Base-by-base conservation (phyloP, 2,888 invertebrate genomes). In the Urechis unicinctus region DNA sequence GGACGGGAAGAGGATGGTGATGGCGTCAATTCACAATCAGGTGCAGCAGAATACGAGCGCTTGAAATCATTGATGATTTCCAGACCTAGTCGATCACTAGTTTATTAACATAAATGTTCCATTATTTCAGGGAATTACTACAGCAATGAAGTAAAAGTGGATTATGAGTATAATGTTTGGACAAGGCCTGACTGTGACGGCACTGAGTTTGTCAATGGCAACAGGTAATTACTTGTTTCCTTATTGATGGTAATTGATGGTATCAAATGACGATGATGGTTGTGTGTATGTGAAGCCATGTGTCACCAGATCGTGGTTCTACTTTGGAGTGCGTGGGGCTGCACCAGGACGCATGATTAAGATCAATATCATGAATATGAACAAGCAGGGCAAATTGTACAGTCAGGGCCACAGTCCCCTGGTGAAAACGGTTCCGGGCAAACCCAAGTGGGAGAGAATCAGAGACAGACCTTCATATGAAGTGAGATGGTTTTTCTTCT, bases 121-220 rank as follows among this genome's bases (percentile, higher is more conserved):
- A n/a, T n/a, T n/a, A n/a, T n/a, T n/a, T n/a, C n/a, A n/a, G n/a
- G n/a, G n/a, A n/a, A n/a, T n/a, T n/a, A n/a, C n/a, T n/a, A n/a
- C n/a, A n/a, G n/a, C n/a, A n/a, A n/a, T n/a, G n/a, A n/a, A n/a
- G n/a, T n/a, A n/a, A n/a, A n/a, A n/a, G 36, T 86, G 2, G 88
- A 88, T 71, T 86, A 85, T 78, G 91, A 91, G 78, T 91, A 89
- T 73, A 90, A 91, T 75, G 78, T 92, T 50, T 92, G 92, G 92
- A 92, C 91, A 1, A 85, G 85, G 68, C 91, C 90, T 0, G 93
- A 93, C 78, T 91, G 91, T 79, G 85, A 83, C 45, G 91, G 89
- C 26, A 91, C 91, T 0, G 86, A 86, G 68, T 91, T 85, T 82
- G 89, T 91, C 77, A 92, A 91, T 82, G 87, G 86, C 51, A 91